Evolutionary conservation across 2,888 invertebrate species (phyloP), one percentile per base, ranked within the genome.

Genomic region (Lysandra bellargus): DNA sequence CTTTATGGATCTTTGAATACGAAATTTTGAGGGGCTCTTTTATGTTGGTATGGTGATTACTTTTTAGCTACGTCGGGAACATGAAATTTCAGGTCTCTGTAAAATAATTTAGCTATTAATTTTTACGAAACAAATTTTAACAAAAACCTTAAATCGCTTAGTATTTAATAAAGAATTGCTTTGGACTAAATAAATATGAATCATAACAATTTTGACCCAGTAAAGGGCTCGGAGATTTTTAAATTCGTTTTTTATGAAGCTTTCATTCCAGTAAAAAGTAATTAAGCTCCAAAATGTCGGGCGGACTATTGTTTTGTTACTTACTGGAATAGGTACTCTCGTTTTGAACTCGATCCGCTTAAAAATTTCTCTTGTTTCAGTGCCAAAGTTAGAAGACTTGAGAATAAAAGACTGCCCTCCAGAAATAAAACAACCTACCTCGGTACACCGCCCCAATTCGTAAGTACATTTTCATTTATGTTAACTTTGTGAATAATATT

Each of bases 381-480:
- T 93, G 82, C 93, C 93, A 82, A 94, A 93, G 90, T 84, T 94
- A 89, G 94, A 94, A 92, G 93, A 94, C 86, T 93, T 94, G 91
- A 93, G 94, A 93, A 93, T 94, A 90, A 94, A 93, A 93, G 94
- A 94, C 93, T 94, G 94, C 85, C 88, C 86, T 82, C 93, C 94
- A 81, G 93, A 94, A 92, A 89, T 91, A 80, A 94, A 93, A 87
- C 94, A 94, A 88, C 94, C 94, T 90, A 93, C 93, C 88, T 94
- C 94, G 86, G 92, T 94, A 82, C 90, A 93, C 85, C 90, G 94
- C 82, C 94, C 94, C 80, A 94, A 91, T 85, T 94, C 94, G 94
- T 94, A 88, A 94, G 94, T 92, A 79, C 80, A 83, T 81, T 80
- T 81, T 81, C 82, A 78, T 81, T 80, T 81, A 82, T 80, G 77